A percentile compares a stretch with the other conserved stretches of the same genome.
These are phyloP conservation scores for Propithecus perrieri DNA, from an alignment of 2,797 vertebrate species.

Conservation along the genomic window DNA sequence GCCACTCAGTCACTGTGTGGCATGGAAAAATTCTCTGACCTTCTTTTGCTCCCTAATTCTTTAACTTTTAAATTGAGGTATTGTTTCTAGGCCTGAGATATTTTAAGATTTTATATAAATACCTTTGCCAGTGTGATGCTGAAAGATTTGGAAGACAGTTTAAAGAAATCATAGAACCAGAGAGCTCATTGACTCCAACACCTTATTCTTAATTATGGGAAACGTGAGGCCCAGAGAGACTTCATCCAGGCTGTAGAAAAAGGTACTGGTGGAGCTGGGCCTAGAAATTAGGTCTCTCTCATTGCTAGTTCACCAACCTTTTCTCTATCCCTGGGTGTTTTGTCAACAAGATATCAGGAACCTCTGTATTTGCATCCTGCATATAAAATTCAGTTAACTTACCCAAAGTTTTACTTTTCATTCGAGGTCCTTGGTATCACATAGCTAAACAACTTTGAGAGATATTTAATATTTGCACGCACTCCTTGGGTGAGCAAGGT, in stretches of 20 bases:
- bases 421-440: background rate
- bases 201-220: background rate
- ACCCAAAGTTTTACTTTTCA: background rate
- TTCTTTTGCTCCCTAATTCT: background rate
- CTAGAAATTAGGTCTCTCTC: background rate
- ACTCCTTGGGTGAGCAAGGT: background rate
- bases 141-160: background rate
- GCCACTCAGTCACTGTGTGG: background rate
- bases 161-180: background rate
- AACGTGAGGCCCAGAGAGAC: background rate
- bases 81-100: background rate
- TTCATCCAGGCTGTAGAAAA: background rate
- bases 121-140: background rate
- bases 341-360: background rate
- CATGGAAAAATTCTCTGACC: background rate
- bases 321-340: background rate
- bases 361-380: background rate
- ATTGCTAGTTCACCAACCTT: background rate
- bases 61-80: background rate
- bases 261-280: background rate
- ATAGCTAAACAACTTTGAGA: background rate
- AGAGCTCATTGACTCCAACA: background rate
- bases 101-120: constrained; percentile 38
- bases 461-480: background rate
- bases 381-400: constrained; percentile 9